phyloP scores from a whole-genome alignment of 2,113 vertebrate genomes.

The Austrofundulus limnaeus region DNA sequence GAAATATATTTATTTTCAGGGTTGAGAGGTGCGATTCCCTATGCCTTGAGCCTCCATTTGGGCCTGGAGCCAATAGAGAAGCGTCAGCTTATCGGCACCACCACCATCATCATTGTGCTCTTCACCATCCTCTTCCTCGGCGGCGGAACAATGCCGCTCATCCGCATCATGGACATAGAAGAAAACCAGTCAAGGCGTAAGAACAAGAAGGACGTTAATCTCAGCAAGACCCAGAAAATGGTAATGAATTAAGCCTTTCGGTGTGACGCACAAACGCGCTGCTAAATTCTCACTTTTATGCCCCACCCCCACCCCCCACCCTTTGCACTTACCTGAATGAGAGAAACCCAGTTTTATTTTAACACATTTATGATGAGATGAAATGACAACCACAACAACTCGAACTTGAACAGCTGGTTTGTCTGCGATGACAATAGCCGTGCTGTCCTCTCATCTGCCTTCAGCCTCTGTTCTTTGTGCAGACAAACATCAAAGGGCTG shows the following conservation, averaged over 20 bases:
- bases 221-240: slow-evolving; percentile 99
- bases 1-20: slow-evolving; percentile 75
- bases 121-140: slow-evolving; percentile 95
- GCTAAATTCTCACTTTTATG: neutral
- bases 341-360: neutral
- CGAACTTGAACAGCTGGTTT: neutral
- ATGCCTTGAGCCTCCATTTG: slow-evolving; percentile 94
- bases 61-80: slow-evolving; percentile 96
- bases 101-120: slow-evolving; percentile 95
- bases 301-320: too few species aligned
- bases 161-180: slow-evolving; percentile 93
- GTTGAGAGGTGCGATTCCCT: slow-evolving; percentile 94
- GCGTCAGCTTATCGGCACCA: slow-evolving; percentile 95
- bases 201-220: slow-evolving; percentile 92
- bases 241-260: slow-evolving; percentile 63
- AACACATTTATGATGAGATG: neutral
- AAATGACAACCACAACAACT: neutral
- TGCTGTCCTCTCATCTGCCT: slow-evolving; percentile 18
- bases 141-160: slow-evolving; percentile 96
- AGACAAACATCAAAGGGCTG: slow-evolving; percentile 39
- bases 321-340: neutral
- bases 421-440: slow-evolving; percentile 1
- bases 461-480: slow-evolving; percentile 22
- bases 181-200: slow-evolving; percentile 86
- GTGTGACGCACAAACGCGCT: slow-evolving; percentile 5